Evolutionary conservation across 2,113 vertebrate species (phyloP).

Genomic region (Daubentonia madagascariensis): DNA sequence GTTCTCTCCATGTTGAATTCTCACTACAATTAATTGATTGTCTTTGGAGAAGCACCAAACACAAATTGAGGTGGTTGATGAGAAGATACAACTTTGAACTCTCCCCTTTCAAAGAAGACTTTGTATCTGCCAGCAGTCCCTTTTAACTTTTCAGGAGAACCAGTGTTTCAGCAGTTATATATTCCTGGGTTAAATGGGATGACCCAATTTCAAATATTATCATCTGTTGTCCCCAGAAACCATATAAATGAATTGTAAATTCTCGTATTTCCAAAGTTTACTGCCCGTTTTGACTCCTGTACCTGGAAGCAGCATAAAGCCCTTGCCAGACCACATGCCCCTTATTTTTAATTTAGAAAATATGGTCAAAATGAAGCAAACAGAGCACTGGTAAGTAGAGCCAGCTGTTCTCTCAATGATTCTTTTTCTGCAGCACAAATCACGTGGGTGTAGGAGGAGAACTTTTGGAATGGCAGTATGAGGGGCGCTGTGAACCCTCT

Average conservation of each 20-base stretch:
- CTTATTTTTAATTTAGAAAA: conserved; percentile 41
- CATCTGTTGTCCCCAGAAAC: not conserved
- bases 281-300: not conserved
- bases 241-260: not conserved
- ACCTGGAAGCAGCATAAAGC: conserved; percentile 29
- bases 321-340: not conserved
- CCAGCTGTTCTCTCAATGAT: conserved; percentile 7
- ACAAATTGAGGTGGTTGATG: not conserved
- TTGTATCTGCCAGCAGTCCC: not conserved
- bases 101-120: not conserved
- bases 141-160: not conserved
- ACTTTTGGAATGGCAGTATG: not conserved
- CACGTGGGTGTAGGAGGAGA: not conserved
- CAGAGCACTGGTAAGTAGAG: conserved; percentile 1
- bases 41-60: conserved; percentile 29
- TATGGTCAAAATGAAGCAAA: not conserved
- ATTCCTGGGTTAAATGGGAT: not conserved
- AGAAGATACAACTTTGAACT: not conserved
- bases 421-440: not conserved
- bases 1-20: conserved; percentile 9
- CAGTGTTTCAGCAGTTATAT: not conserved
- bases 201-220: not conserved
- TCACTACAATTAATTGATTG: conserved; percentile 26
- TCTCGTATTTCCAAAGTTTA: not conserved
- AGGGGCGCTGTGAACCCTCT: not conserved